Base-by-base conservation (phyloP, 2,113 vertebrate genomes). In the Grammomys dolichurus region DNA sequence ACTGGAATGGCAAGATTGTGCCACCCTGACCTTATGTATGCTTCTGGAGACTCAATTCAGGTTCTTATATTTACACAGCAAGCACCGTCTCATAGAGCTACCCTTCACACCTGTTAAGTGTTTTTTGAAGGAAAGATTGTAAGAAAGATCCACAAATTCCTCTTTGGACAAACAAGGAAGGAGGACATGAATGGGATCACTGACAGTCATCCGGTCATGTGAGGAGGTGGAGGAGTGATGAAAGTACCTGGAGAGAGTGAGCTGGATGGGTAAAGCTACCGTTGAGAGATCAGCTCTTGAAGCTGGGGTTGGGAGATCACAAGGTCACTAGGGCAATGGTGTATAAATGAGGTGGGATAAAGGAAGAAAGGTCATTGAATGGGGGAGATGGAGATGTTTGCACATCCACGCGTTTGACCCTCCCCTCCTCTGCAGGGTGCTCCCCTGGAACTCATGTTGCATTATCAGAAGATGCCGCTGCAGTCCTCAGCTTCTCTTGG, bases 211-310 rank as follows among this genome's bases (percentile, higher is more conserved):
- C 60, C 17, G 48, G 17, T 60, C 78, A 84, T 80, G 54, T 22
- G 46, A 87, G 14, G 60, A 86, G 6, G 4, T n/a, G 56, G 88
- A 73, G 63, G n/a, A 51, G 63, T 33, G 69, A 16, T 65, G 43
- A 73, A 87, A 70, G 26, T 67, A 85, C 54, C 63, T 65, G 63
- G 8, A 93, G 73, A 17, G 93, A 96, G 12, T 69, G 24, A 90
- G 36, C 65, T 69, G 77, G 56, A 84, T 87, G 46, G 60, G 8
- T 3, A 43, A 75, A 84, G 24, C 40, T 48, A 16, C 63, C 73
- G 31, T 56, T 78, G 19, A 87, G 28, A 94, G 72, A 90, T 82
- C 6, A 72, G 60, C 26, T 76, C n/a, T 56, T 54, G 33, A 78
- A 78, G 63, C 9, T 75, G 14, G 80, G 46, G 22, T 54, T 76